Percentiles rank a stretch among this genome's conserved stretches.
phyloP scores from a whole-genome alignment of 1,140 invertebrate species.

The Alviniconcha marisindica region DNA sequence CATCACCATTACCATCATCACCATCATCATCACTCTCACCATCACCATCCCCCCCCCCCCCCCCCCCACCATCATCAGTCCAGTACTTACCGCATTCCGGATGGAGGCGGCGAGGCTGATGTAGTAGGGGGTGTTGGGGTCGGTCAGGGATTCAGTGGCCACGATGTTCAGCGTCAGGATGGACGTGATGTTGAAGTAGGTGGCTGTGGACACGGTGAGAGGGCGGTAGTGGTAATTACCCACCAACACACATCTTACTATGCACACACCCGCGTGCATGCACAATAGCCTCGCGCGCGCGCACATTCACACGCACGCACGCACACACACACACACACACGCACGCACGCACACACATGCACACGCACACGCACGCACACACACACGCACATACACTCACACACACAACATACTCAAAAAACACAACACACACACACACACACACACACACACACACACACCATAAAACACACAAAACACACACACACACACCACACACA shows the following conservation, averaged over 20 bases:
- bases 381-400: slow-evolving; percentile 2
- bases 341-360: neutral
- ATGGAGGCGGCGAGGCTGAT: neutral
- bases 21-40: too few relatives aligned
- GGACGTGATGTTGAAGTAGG: neutral
- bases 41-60: too few relatives aligned
- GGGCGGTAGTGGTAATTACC: too few relatives aligned
- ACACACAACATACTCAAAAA: too few relatives aligned
- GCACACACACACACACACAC: neutral
- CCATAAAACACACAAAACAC: too few relatives aligned
- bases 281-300: too few relatives aligned
- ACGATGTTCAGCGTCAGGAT: neutral
- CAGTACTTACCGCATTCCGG: neutral
- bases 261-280: too few relatives aligned
- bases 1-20: too few relatives aligned
- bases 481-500: slow-evolving; percentile 27
- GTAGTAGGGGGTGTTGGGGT: neutral
- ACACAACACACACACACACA: slow-evolving; percentile 5
- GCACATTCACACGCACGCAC: neutral
- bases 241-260: too few relatives aligned
- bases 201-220: too few relatives aligned
- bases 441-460: slow-evolving; percentile 4
- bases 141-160: neutral
- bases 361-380: neutral
- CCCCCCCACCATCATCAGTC: too few relatives aligned